Evolutionary conservation across 2,888 invertebrate species (phyloP), one percentile per base, ranked within the genome.

Genomic region (Apamea monoglypha): DNA sequence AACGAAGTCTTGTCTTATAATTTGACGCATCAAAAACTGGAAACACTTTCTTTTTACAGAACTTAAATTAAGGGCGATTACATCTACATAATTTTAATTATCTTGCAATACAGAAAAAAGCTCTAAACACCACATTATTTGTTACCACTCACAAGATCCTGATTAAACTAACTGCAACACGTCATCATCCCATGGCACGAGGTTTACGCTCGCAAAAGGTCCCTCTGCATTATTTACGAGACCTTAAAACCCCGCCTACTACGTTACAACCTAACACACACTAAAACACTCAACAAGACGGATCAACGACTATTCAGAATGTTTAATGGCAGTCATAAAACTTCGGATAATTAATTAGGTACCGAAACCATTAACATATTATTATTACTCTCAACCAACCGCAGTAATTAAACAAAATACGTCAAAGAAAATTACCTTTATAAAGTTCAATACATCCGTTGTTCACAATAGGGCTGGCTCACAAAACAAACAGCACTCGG

Each of bases 401-500:
- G 68, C 72, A 76, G 21, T 73, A 68, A 72, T 77, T 75, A 71
- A 78, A 82, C 32, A 76, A 76, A 79, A 85, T 83, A 83, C 68
- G 66, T 72, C 40, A 69, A 81, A 85, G 81, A 87, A 85, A 83
- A 80, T 85, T 93, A 93, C 93, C 93, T 93, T 89, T 29, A 50
- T n/a, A 83, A 85, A 84, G 82, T 83, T 88, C 89, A 88, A 90
- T 89, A 91, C 88, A 93, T 93, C 92, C 92, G 90, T 89, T 84
- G 90, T 84, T 86, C 88, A 87, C 88, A 85, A 87, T 88, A 89
- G 86, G 86, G 90, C 86, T 89, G 89, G 88, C 89, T 87, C 96
- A 96, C 96, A 94, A 94, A 95, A 96, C 94, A 95, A 95, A 95
- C 92, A 92, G 90, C 95, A 96, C 95, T 90, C 90, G 89, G 87